Evolutionary conservation across 2,888 invertebrate species (phyloP), one percentile per base, ranked within the genome.

Genomic region (Acanthosoma haemorrhoidale): DNA sequence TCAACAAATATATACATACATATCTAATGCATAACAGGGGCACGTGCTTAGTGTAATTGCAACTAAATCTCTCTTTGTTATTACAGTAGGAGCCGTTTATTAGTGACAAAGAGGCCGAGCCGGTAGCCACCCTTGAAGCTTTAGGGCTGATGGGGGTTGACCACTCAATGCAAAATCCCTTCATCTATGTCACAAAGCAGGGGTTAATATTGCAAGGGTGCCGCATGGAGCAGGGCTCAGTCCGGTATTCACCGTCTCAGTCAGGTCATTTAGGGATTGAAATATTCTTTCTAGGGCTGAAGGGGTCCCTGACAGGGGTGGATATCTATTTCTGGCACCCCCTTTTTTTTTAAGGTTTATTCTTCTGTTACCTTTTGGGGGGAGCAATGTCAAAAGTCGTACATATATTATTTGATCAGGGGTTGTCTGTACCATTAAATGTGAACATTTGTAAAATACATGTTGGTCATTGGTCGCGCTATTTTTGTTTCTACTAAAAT

Each of bases 101-200:
- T 18, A n/a, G 25, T 25, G 51, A 51, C 51, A 51, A 51, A 51
- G 25, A 51, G 51, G 5, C n/a, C 51, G 1, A 18, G 3, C 15
- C 16, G 18, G 11, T 25, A 1, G 5, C 5, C 5, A 13, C 51
- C 25, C 60, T 9, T 16, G 18, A 18, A 18, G 61, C 18, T 13
- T 21, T 25, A 21, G 36, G 61, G 61, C 34, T 61, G 21, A 36
- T 21, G 34, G 18, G 34, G 38, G 61, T 18, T 51, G 51, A 51
- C 61, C 61, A 61, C 34, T 36, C 61, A 34, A 36, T 34, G 61
- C 59, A 59, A 59, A 59, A 32, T 59, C 59, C 59, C 51, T 51
- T 51, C 51, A 51, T 51, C 51, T 51, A 25, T 51, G 51, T 51
- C 51, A 11, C 6, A 2, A 25, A 18, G 18, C n/a, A 25, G 51